A percentile compares a stretch with the other conserved stretches of the same genome.
Conservation (phyloP, 2,113 vertebrate species). For the Marmota monax region DNA sequence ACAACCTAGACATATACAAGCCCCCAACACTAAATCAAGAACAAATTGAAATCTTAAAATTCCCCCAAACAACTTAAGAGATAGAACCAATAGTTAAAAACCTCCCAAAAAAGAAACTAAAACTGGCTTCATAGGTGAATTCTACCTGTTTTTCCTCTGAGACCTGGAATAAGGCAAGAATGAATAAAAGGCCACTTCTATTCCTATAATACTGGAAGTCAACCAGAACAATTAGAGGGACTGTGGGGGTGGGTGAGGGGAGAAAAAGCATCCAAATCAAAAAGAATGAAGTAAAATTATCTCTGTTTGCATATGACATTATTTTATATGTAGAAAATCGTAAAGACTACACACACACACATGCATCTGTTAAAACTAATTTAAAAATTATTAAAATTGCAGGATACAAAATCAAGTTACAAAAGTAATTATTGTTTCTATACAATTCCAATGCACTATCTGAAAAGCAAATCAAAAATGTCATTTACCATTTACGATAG, state of each 20-base stretch:
- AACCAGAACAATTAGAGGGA: not conserved
- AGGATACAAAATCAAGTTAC: not conserved
- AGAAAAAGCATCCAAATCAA: not conserved
- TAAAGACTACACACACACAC: not conserved
- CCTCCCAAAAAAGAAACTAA: too few species aligned
- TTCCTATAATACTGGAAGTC: too few species aligned
- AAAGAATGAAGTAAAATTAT: not conserved
- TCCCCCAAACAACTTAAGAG: too few species aligned
- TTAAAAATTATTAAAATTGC: not conserved
- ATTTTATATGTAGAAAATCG: not conserved
- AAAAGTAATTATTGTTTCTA: not conserved
- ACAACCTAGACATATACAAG: not conserved
- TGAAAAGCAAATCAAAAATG: not conserved
- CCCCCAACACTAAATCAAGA: not conserved
- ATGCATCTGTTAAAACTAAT: not conserved
- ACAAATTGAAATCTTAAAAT: too few species aligned
- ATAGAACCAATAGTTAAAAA: too few species aligned
- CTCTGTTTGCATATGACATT: not conserved
- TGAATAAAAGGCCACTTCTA: not conserved
- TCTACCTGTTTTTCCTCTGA: not conserved
- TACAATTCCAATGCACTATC: not conserved
- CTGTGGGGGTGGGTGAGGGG: too few species aligned
- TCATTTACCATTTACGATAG: not conserved
- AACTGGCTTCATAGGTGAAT: too few species aligned
- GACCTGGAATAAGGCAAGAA: not conserved